A percentile compares a stretch with the other conserved stretches of the same genome.
These are phyloP conservation scores for Apteryx mantelli DNA, from an alignment of 2,113 vertebrate genomes.

Conservation along the genomic window DNA sequence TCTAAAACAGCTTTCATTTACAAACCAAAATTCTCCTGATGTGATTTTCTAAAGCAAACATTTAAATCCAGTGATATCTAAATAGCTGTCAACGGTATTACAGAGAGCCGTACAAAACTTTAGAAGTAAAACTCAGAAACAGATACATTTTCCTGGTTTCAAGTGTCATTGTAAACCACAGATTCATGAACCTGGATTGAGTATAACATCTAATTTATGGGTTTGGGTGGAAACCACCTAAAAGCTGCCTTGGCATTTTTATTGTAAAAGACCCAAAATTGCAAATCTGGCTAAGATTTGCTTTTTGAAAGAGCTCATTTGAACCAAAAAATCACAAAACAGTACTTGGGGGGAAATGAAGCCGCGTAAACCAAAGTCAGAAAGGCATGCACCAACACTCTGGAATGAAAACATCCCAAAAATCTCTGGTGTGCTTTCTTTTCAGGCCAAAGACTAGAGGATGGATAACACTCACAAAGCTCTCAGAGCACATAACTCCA, in stretches of 20 bases:
- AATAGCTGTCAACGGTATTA: constrained; percentile 45
- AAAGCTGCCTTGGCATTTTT: constrained; percentile 61
- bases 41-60: constrained; percentile 65
- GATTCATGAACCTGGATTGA: constrained; percentile 32
- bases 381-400: not conserved
- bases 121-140: constrained; percentile 47
- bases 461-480: not conserved
- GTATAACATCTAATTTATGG: constrained; percentile 52
- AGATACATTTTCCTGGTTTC: constrained; percentile 56
- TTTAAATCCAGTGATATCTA: constrained; percentile 62
- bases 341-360: not conserved
- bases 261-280: constrained; percentile 52
- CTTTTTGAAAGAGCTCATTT: not conserved
- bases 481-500: accelerated
- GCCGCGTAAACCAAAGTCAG: not conserved
- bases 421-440: not conserved
- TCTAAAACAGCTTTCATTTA: constrained; percentile 46
- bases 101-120: constrained; percentile 23
- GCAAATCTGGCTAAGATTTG: constrained; percentile 57
- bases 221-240: constrained; percentile 35
- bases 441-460: not conserved
- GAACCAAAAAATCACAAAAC: not conserved
- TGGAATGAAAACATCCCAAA: not conserved
- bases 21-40: constrained; percentile 55
- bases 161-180: constrained; percentile 55